Conservation (phyloP, 2,797 vertebrate species). For the Pristis pectinata region DNA sequence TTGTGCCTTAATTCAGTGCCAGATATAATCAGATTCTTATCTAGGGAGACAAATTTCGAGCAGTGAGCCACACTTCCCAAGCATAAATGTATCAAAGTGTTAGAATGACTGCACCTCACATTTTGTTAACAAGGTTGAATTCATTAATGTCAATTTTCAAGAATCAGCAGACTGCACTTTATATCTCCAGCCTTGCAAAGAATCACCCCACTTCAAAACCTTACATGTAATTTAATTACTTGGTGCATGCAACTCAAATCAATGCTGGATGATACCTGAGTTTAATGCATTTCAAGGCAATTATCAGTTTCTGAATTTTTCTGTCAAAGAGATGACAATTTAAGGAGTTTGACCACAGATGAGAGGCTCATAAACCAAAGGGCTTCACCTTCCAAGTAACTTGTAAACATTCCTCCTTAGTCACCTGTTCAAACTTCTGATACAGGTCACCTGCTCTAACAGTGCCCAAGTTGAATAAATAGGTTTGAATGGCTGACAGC, state of each 20-base stretch:
- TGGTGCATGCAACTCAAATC: not conserved
- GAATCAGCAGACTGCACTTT: not conserved
- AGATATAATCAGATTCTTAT: not conserved
- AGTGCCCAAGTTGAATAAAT: too few relatives aligned
- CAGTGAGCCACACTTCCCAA: not conserved
- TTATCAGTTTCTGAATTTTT: not conserved
- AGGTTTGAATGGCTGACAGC: not conserved
- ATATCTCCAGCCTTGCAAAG: not conserved
- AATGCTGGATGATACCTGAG: not conserved
- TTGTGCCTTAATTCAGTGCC: not conserved
- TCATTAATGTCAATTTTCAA: not conserved
- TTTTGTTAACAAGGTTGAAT: not conserved
- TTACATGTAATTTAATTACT: not conserved
- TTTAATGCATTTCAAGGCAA: not conserved
- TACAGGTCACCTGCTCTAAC: not conserved
- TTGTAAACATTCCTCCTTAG: not conserved
- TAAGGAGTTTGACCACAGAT: not conserved
- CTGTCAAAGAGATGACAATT: not conserved
- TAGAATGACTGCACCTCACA: not conserved
- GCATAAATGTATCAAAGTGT: not conserved
- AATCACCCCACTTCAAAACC: not conserved
- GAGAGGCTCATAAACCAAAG: not conserved
- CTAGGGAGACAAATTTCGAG: not conserved
- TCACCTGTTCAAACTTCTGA: not conserved
- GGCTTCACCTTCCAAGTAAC: not conserved